Evolutionary conservation across 2,888 invertebrate genomes (phyloP), one percentile per base, ranked within the genome.

Genomic region (Thyatira batis): DNA sequence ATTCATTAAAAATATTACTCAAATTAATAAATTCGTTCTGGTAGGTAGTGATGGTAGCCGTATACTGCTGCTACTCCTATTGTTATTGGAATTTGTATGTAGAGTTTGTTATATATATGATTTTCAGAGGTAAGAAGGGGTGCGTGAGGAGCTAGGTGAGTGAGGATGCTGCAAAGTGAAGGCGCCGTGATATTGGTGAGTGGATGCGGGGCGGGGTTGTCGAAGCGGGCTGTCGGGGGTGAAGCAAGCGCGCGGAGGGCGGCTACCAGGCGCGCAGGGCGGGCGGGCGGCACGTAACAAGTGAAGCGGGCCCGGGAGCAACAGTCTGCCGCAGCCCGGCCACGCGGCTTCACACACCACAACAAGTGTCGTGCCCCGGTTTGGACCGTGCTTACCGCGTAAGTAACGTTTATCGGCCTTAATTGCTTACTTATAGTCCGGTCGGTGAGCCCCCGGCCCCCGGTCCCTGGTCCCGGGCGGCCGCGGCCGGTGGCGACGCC

Each of bases 291-390:
- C 86, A 87, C 84, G 91, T 91, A 91, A 91, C 91, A 91, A 91
- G 91, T 90, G 89, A 90, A 88, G 87, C 87, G 89, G 85, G 78
- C 91, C 91, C 83, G 90, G 91, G 91, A 89, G 91, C 91, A 92
- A 92, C 91, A 92, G 91, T 92, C 90, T 92, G 91, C 91, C 90
- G 89, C 84, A 84, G 90, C 90, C 85, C 91, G 89, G 90, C 88
- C 88, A 87, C 89, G 89, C 89, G 91, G 87, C 79, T 76, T 74
- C 84, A 88, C 87, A 78, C 79, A 73, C 73, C 74, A 74, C 78
- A 73, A 78, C 76, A 76, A 83, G 82, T 82, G 77, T 79, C 78
- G 80, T 68, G 77, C 71, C 66, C 70, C 65, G 67, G 61, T 67
- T 69, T 72, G 72, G 76, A 78, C 64, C 78, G 75, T 72, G 77